Evolutionary conservation across 1,140 invertebrate genomes (phyloP).

Genomic region (Amyelois transitella): DNA sequence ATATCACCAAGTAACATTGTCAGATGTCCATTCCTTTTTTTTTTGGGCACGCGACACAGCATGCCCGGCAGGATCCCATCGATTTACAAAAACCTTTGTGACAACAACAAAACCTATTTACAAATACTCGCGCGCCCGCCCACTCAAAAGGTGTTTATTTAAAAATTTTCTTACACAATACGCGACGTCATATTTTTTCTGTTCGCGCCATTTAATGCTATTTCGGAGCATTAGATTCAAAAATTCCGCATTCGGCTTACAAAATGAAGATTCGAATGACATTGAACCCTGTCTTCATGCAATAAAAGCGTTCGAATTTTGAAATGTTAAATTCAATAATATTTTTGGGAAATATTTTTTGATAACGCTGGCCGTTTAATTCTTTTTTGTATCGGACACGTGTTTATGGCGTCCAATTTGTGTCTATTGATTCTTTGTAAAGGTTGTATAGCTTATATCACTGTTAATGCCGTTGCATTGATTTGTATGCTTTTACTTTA

Average conservation of each 20-base stretch:
- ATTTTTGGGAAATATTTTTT: neutral
- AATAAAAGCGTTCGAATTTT: slow-evolving; percentile 9
- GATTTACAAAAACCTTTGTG: slow-evolving; percentile 42
- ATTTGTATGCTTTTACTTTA: slow-evolving; percentile 1
- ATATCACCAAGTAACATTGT: neutral
- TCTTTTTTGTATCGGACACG: slow-evolving; percentile 40
- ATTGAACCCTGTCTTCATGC: neutral
- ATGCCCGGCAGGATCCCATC: slow-evolving; percentile 6
- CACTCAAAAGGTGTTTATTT: slow-evolving; percentile 74
- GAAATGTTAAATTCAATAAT: slow-evolving; percentile 11
- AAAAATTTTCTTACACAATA: slow-evolving; percentile 63
- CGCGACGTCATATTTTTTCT: slow-evolving; percentile 52
- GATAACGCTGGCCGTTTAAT: slow-evolving; percentile 20
- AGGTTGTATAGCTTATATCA: slow-evolving; percentile 42
- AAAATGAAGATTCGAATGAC: slow-evolving; percentile 9
- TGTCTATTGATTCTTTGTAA: slow-evolving; percentile 52
- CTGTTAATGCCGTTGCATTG: slow-evolving; percentile 42
- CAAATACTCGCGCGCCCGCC: slow-evolving; percentile 67
- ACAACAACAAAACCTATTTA: slow-evolving; percentile 65
- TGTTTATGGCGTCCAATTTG: slow-evolving; percentile 65
- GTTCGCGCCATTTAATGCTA: slow-evolving; percentile 71
- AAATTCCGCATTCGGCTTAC: slow-evolving; percentile 29
- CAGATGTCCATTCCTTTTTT: neutral
- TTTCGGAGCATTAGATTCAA: slow-evolving; percentile 51
- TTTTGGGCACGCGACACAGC: slow-evolving; percentile 42